Percentiles rank a stretch among this genome's conserved stretches.
phyloP scores from a whole-genome alignment of 2,797 vertebrate species.

The Acipenser transmontanus region DNA sequence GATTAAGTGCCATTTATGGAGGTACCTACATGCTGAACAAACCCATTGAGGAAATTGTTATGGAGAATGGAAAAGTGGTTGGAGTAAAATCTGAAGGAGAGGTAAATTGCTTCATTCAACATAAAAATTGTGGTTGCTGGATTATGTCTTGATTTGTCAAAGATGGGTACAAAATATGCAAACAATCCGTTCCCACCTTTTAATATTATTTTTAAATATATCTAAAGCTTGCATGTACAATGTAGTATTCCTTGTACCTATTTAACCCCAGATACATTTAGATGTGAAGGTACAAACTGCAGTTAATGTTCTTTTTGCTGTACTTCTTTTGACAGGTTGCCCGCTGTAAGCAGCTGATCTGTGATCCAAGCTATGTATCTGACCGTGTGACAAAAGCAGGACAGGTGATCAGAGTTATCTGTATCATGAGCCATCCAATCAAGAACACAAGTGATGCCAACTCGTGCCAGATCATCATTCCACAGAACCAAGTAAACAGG shows the following conservation, averaged over 20 bases:
- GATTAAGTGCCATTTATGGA: conserved; percentile 93
- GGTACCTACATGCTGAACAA: conserved; percentile 99
- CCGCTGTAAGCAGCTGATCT: conserved; percentile 94
- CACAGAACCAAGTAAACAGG: conserved; percentile 91
- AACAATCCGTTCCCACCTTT: neutral
- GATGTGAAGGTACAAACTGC: no score
- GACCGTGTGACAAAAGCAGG: conserved; percentile 75
- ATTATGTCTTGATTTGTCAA: conserved; percentile 12
- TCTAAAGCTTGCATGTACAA: no score
- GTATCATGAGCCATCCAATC: conserved; percentile 85
- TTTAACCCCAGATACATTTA: neutral
- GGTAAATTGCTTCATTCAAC: conserved; percentile 48
- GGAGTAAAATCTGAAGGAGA: conserved; percentile 97
- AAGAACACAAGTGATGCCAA: conserved; percentile 76
- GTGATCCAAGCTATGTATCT: conserved; percentile 84
- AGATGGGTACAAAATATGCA: neutral
- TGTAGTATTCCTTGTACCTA: no score
- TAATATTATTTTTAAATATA: no score
- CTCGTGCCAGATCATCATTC: conserved; percentile 97
- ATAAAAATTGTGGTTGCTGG: no score
- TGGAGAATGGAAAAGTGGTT: conserved; percentile 86
- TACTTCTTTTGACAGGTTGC: conserved; percentile 62
- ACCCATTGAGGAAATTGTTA: conserved; percentile 88
- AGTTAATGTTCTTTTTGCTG: neutral
- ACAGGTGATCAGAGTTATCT: conserved; percentile 88